Evolutionary conservation across 2,888 invertebrate species (phyloP), one percentile per base, ranked within the genome.

Genomic region (Aphodius granarius): DNA sequence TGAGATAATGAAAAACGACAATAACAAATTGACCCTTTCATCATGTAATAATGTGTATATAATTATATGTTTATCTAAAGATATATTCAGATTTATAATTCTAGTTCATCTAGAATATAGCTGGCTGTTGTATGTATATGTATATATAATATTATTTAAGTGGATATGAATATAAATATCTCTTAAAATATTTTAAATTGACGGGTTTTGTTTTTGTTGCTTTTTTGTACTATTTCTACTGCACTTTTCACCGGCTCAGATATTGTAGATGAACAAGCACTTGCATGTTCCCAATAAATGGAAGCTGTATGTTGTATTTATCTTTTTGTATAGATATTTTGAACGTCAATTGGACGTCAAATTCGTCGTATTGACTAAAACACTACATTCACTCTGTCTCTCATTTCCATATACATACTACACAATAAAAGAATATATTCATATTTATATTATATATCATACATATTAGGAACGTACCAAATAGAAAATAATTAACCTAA

Each of bases 401-500:
- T n/a, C 68, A 22, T 5, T 68, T 65, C 17, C n/a, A n/a, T 19
- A 65, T 62, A 62, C 13, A 62, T 65, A 65, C 13, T 65, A 65
- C 65, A 65, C 19, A 65, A 16, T 65, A 76, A 74, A 77, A 77
- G 74, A 77, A 75, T 74, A 73, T 74, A 77, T 75, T 65, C 70
- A 71, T 74, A 75, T 77, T 22, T n/a, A n/a, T n/a, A n/a, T n/a
- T n/a, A n/a, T n/a, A n/a, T n/a, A n/a, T n/a, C n/a, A n/a, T n/a
- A 74, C 73, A 72, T 73, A 77, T 74, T 77, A 77, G 77, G 77
- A 77, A 74, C 77, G 77, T 77, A 76, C 74, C 70, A 77, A 75
- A 77, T 76, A 77, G 72, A 75, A n/a, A 77, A 77, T 77, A 81
- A 82, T 78, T 80, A 83, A 82, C 84, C 83, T 86, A 85, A 85